A percentile compares a stretch with the other conserved stretches of the same genome.
phyloP scores from a whole-genome alignment of 2,113 vertebrate species.

The Andinoacara biseriatus region DNA sequence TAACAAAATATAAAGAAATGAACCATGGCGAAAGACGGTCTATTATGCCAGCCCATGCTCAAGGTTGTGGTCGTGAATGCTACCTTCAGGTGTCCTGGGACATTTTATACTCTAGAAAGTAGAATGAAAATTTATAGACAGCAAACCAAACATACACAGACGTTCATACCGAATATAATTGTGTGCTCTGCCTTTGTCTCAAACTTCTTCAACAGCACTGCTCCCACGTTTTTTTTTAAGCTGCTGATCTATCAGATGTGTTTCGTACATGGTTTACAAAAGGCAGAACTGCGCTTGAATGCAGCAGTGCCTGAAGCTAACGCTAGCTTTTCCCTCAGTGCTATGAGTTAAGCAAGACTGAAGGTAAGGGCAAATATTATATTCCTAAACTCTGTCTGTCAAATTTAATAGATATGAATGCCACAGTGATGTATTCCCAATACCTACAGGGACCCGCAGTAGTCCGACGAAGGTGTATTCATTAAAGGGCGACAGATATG shows the following conservation, averaged over 20 bases:
- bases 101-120: rapidly evolving
- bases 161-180: background rate
- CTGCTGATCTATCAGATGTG: background rate
- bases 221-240: background rate
- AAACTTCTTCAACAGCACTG: background rate
- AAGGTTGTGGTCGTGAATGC: background rate
- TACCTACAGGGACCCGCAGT: background rate
- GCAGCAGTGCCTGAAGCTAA: slow-evolving; percentile 30
- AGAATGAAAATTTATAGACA: background rate
- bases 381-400: background rate
- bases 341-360: slow-evolving; percentile 63
- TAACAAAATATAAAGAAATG: background rate
- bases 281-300: background rate
- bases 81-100: background rate
- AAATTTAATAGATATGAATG: background rate
- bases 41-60: background rate
- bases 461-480: background rate
- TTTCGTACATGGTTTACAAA: background rate
- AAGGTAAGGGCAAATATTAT: slow-evolving; percentile 46
- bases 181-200: background rate
- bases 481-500: background rate
- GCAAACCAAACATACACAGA: background rate
- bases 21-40: background rate
- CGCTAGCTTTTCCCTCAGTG: slow-evolving; percentile 41
- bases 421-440: background rate